phyloP scores from a whole-genome alignment of 2,113 vertebrate species.

The Nanorana parkeri region DNA sequence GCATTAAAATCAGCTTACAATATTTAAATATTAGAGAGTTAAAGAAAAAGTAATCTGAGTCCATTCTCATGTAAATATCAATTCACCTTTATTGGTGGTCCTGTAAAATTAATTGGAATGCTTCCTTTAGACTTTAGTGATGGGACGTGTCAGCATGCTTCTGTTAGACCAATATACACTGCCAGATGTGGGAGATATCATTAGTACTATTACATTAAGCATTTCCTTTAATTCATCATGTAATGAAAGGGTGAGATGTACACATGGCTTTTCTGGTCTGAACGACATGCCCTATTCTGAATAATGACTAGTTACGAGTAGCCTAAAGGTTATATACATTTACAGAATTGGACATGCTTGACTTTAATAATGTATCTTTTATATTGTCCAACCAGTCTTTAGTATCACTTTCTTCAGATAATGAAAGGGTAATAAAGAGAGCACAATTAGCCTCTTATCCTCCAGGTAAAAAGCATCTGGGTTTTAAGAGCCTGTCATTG shows the following conservation, averaged over 20 bases:
- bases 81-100: not conserved
- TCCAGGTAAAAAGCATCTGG: slow-evolving; percentile 51
- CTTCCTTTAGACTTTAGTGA: not conserved
- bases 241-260: slow-evolving; percentile 30
- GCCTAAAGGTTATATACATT: slow-evolving; percentile 5
- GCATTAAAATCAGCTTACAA: too few species aligned
- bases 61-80: not conserved
- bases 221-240: slow-evolving; percentile 59
- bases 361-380: slow-evolving; percentile 46
- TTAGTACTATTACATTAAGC: slow-evolving; percentile 53
- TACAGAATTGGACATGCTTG: slow-evolving; percentile 31
- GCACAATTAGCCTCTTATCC: slow-evolving; percentile 53
- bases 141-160: not conserved
- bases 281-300: slow-evolving; percentile 20
- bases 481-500: slow-evolving; percentile 36
- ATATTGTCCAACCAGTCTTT: slow-evolving; percentile 4
- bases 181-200: slow-evolving; percentile 55
- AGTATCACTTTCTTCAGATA: slow-evolving; percentile 41
- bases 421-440: slow-evolving; percentile 47
- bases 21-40: too few species aligned
- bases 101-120: not conserved
- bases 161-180: slow-evolving; percentile 42
- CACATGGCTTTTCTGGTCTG: slow-evolving; percentile 2
- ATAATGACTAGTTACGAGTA: slow-evolving; percentile 30
- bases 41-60: not conserved